Evolutionary conservation across 2,113 vertebrate species (phyloP), one percentile per base, ranked within the genome.

Genomic region (western clawed frog (Xenopus tropicalis)): DNA sequence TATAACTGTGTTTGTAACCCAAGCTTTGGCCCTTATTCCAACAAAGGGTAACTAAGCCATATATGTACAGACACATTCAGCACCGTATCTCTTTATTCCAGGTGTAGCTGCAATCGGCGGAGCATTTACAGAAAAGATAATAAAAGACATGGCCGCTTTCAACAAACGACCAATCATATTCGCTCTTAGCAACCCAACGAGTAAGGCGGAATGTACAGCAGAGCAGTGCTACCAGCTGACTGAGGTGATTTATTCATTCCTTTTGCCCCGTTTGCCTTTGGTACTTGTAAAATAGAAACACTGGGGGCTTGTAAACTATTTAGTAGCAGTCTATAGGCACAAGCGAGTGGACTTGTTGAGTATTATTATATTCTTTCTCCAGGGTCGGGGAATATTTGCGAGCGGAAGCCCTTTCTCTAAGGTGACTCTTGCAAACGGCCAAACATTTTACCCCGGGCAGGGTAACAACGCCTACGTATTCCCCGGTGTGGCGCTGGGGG

Each of bases 401-500:
- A 98, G 97, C 1, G 96, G 96, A 66, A 98, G 96, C 81, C 97
- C 97, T 0, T 99, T 99, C 70, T 69, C 88, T 43, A 94, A 92
- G 56, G 96, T 98, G 12, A 95, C 93, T 3, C 90, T 99, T 78
- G 80, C 92, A 19, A 91, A 84, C 0, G 96, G 96, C 51, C 93
- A 92, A 79, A 93, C 88, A 76, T 98, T 99, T 88, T 89, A 89
- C 83, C 97, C 97, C 0, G 97, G 97, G 5, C 97, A 99, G 81
- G 97, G 97, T 69, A 99, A 99, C 90, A 99, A 99, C 0, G 93
- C 97, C 65, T 99, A 99, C 0, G 92, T 99, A 65, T 99, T 99
- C 78, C 97, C 97, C 0, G 97, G 97, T 25, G 94, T 99, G 17
- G 97, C 97, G 1, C 74, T 99, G 82, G 97, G 97, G 0, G 83